Evolutionary conservation across 2,113 vertebrate species (phyloP).

Genomic region (Nyctibius bracteatus): DNA sequence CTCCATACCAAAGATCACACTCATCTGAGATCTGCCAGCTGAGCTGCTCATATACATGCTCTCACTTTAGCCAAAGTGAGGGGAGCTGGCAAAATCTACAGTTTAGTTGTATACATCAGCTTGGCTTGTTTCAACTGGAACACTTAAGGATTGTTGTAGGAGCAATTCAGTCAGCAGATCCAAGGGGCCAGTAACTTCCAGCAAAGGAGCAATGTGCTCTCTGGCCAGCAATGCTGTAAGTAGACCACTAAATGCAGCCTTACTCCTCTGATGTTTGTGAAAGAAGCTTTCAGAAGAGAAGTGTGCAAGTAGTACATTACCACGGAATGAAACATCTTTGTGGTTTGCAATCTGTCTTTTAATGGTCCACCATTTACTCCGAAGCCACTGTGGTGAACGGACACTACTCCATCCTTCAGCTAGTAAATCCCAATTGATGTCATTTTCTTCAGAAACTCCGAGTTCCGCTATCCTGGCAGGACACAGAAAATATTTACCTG

Average conservation of each 20-base stretch:
- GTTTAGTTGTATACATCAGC: neutral
- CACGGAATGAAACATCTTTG: slow-evolving; percentile 92
- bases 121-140: neutral
- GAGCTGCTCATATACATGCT: neutral
- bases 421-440: slow-evolving; percentile 94
- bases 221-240: neutral
- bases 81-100: neutral
- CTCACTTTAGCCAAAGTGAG: neutral
- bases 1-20: neutral
- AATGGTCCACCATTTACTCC: slow-evolving; percentile 99
- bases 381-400: slow-evolving; percentile 96
- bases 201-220: neutral
- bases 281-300: neutral
- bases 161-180: slow-evolving; percentile 9
- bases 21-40: neutral
- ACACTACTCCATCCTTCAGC: slow-evolving; percentile 97
- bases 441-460: slow-evolving; percentile 92
- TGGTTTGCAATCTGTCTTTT: slow-evolving; percentile 98
- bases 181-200: neutral
- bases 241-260: neutral
- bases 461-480: slow-evolving; percentile 88
- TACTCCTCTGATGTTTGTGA: neutral
- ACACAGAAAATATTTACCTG: slow-evolving; percentile 39
- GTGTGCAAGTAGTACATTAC: slow-evolving; percentile 67
- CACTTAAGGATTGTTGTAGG: neutral